Evolutionary conservation across 2,888 invertebrate species (phyloP), one percentile per base, ranked within the genome.

Genomic region (Chorisops tibialis): DNA sequence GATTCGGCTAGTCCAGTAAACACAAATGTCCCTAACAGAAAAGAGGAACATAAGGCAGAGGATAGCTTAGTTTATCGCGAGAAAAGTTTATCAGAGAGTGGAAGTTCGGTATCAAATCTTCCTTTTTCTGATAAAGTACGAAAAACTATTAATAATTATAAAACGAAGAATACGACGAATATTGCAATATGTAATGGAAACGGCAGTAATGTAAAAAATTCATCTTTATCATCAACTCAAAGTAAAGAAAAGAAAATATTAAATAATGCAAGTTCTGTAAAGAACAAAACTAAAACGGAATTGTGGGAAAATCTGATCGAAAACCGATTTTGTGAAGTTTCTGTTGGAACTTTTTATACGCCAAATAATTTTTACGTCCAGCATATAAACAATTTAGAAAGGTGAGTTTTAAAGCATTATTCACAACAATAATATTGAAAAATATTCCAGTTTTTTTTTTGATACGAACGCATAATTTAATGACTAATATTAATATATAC

Each of bases 311-410:
- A 24, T 1, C 21, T 66, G 16, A 7, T 19, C 0, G 62, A 64
- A 56, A 62, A 59, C 21, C 18, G 49, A 18, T 66, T 61, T 51
- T 38, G 30, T 9, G 18, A 60, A 19, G 39, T 66, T 11, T 12
- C 19, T n/a, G n/a, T 63, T 16, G 43, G 60, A 3, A 18, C 58
- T 14, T 66, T 63, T 59, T 62, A 64, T 37, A 59, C 50, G 7
- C 66, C 66, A 19, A 50, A 59, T 59, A 16, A 49, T 12, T 66
- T 66, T 59, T 66, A 62, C 50, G 51, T 66, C 2, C 61, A 59
- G 49, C 41, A 51, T 47, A 14, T 49, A 18, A 5, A 19, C 12
- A 37, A 59, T 58, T 6, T 60, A n/a, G n/a, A 61, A 16, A 61
- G 52, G 63, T 65, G n/a, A n/a, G n/a, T n/a, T n/a, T n/a, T n/a